Conservation (phyloP, 2,113 vertebrate genomes). For the Varanus komodoensis region DNA sequence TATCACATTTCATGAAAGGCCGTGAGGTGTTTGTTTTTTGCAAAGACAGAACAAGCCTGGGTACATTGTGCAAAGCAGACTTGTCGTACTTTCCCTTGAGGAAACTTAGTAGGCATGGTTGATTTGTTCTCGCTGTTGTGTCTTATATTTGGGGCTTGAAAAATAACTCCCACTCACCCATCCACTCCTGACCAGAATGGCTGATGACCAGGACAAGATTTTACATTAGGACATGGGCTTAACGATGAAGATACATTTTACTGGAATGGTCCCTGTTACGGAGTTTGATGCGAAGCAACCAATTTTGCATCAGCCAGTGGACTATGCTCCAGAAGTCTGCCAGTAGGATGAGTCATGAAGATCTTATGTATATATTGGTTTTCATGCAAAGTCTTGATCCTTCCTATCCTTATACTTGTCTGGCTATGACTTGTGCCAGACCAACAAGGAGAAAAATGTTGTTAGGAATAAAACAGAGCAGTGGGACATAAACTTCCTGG, state of each 20-base stretch:
- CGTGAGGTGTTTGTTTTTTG: not conserved
- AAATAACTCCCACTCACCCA: not conserved
- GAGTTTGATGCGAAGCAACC: not conserved
- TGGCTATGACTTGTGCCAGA: not conserved
- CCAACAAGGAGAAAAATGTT: not conserved
- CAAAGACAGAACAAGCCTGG: not conserved
- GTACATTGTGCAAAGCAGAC: not conserved
- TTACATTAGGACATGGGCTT: not conserved
- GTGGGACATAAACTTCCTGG: not conserved
- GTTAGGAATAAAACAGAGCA: not conserved
- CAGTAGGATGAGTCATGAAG: not conserved
- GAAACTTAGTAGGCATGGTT: not conserved
- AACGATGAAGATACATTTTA: too few species aligned
- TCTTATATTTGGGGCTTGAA: not conserved
- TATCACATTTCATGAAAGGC: conserved; percentile 1
- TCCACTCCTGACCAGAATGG: not conserved
- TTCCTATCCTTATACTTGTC: not conserved
- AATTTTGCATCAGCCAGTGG: not conserved
- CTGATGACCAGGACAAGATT: not conserved
- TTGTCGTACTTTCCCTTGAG: not conserved
- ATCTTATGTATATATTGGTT: not conserved
- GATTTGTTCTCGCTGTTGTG: not conserved
- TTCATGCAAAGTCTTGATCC: too few species aligned
- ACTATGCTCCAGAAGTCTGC: not conserved
- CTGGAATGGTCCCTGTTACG: not conserved